Conservation (phyloP, 2,888 invertebrate genomes). For the Cartodere bifasciata region DNA sequence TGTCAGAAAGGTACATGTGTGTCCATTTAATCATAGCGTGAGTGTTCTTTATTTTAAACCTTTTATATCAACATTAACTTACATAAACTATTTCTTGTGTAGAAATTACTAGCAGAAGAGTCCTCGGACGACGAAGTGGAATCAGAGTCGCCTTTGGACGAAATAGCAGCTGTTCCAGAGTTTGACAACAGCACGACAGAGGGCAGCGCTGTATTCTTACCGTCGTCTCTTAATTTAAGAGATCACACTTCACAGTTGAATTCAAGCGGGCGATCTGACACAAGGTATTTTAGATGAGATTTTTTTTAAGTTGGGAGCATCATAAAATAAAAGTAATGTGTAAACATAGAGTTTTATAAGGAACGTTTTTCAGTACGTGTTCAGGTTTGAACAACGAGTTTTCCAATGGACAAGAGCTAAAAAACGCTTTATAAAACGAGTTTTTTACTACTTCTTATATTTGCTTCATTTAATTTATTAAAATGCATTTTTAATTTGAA, state of each 20-base stretch:
- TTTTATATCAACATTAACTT: conserved; percentile 7
- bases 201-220: conserved; percentile 44
- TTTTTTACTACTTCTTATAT: too few relatives aligned
- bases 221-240: conserved; percentile 48
- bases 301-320: too few relatives aligned
- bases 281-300: conserved; percentile 36
- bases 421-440: too few relatives aligned
- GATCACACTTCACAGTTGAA: conserved; percentile 48
- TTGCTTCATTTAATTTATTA: too few relatives aligned
- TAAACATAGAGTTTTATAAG: too few relatives aligned
- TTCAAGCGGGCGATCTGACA: conserved; percentile 54
- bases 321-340: too few relatives aligned
- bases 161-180: conserved; percentile 47
- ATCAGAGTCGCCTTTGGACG: conserved; percentile 70
- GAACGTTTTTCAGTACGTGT: too few relatives aligned
- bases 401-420: too few relatives aligned
- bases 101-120: conserved; percentile 56
- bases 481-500: too few relatives aligned
- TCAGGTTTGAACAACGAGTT: too few relatives aligned
- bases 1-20: conserved; percentile 39
- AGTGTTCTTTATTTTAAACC: conserved; percentile 19
- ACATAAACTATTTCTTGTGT: conserved; percentile 1
- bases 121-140: conserved; percentile 75
- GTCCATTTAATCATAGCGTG: conserved; percentile 32
- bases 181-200: conserved; percentile 39